A percentile compares a stretch with the other conserved stretches of the same genome.
Evolutionary conservation across 2,113 vertebrate genomes (phyloP).

Genomic region (Dolichallabes microphthalmus): DNA sequence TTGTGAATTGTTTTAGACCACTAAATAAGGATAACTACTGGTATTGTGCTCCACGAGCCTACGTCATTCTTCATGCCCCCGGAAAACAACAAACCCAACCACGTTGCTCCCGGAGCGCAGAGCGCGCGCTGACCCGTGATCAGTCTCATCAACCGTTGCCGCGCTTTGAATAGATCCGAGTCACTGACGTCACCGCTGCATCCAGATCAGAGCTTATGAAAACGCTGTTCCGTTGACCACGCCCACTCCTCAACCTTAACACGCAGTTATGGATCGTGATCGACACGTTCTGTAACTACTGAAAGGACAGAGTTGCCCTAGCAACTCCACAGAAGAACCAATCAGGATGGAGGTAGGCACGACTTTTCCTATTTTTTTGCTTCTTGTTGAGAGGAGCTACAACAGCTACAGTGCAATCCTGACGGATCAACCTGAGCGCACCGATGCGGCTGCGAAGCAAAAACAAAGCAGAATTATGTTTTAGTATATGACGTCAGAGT

Average conservation of each 20-base stretch:
- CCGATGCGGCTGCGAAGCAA: conserved; percentile 14
- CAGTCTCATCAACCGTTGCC: not conserved
- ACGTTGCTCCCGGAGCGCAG: conserved; percentile 43
- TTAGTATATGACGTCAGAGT: not conserved
- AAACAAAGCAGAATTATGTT: conserved; percentile 24
- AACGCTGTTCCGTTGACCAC: conserved; percentile 35
- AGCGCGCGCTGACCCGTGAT: conserved; percentile 43
- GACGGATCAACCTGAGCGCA: conserved; percentile 31
- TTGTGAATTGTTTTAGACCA: not conserved
- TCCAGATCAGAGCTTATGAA: conserved; percentile 14
- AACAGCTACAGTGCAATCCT: conserved; percentile 36
- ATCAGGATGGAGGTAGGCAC: conserved; percentile 39
- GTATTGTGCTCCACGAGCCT: conserved; percentile 11
- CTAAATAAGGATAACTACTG: not conserved
- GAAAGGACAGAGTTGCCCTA: conserved; percentile 56
- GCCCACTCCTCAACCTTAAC: conserved; percentile 39
- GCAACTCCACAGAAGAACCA: conserved; percentile 63
- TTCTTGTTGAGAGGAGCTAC: conserved; percentile 34
- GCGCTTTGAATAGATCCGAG: not conserved
- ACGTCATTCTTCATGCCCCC: conserved; percentile 49
- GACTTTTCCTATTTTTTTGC: conserved; percentile 13
- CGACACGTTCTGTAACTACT: conserved; percentile 52
- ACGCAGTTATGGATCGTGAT: conserved; percentile 48
- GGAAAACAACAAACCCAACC: conserved; percentile 62
- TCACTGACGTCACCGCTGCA: not conserved